A percentile compares a stretch with the other conserved stretches of the same genome.
These are phyloP conservation scores for Cyrtonyx montezumae DNA, from an alignment of 2,113 vertebrate genomes.

Conservation along the genomic window DNA sequence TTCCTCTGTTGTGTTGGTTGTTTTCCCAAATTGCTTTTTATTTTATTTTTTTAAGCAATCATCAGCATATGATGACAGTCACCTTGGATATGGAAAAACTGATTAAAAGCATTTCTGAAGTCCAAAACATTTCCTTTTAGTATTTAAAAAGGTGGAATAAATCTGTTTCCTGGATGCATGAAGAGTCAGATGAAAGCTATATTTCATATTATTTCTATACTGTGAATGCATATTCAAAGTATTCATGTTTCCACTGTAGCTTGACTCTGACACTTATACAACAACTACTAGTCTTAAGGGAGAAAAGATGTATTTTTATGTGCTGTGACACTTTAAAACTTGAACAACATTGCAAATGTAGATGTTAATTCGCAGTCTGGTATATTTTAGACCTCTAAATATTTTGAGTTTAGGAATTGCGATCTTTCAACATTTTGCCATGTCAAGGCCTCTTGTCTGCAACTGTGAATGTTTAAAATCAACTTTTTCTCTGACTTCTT, in stretches of 20 bases:
- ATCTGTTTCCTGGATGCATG: slow-evolving; percentile 36
- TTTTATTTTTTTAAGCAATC: not conserved
- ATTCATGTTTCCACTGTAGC: slow-evolving; percentile 23
- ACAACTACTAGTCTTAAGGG: slow-evolving; percentile 13
- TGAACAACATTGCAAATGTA: slow-evolving; percentile 60
- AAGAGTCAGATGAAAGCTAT: slow-evolving; percentile 62
- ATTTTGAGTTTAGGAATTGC: slow-evolving; percentile 22
- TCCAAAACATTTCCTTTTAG: not conserved
- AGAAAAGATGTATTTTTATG: slow-evolving; percentile 59
- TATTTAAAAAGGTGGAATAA: slow-evolving; percentile 28
- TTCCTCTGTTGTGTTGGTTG: not conserved
- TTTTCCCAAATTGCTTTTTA: not conserved
- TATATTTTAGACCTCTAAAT: slow-evolving; percentile 62
- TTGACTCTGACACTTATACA: slow-evolving; percentile 60
- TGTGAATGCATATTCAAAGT: slow-evolving; percentile 57
- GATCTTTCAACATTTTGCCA: slow-evolving; percentile 56
- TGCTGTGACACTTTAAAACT: slow-evolving; percentile 69
- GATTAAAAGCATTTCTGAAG: slow-evolving; percentile 57
- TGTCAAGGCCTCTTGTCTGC: slow-evolving; percentile 31
- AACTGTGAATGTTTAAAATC: slow-evolving; percentile 40
- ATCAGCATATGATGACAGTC: not conserved
- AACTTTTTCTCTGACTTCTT: slow-evolving; percentile 29
- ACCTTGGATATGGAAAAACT: not conserved
- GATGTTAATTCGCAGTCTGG: slow-evolving; percentile 56
- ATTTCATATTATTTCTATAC: slow-evolving; percentile 58